Base-by-base conservation (phyloP, 2,113 vertebrate genomes). In the Tragelaphus strepsiceros region DNA sequence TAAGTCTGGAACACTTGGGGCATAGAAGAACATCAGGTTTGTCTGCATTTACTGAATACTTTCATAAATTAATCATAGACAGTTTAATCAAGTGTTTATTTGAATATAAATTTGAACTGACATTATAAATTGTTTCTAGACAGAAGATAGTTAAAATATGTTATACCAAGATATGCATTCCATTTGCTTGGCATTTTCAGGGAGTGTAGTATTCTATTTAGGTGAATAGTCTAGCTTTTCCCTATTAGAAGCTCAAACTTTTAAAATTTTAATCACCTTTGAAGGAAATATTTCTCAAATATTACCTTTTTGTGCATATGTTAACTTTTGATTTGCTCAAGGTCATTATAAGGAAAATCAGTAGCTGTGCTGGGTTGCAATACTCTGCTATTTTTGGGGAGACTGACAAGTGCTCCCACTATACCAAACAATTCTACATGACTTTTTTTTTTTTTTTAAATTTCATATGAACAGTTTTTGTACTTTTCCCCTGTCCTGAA, bases 291-390 rank as follows among this genome's bases (percentile, higher is more conserved):
- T 84, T 81, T 77, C 49, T 94, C 30, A 90, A 67, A 64, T 84
- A 56, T 51, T 92, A 67, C 58, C n/a, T 92, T 82, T 92, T 32
- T 95, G 12, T 12, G 56, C 74, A 11, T 85, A 62, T 88, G 1
- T 74, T 74, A 71, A 71, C 5, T 89, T 85, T 67, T 93, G 32
- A 28, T 67, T 81, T 46, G 6, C n/a, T 80, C 58, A 54, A 28
- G 17, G n/a, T 86, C 21, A 32, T 82, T 30, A 93, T 90, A 90
- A 93, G 64, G 59, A 91, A 91, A 94, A 82, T 96, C 67, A 94
- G 32, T 3, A 91, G 24, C 62, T 49, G 4, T 83, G 28, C 24
- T 59, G 12, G 28, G 3, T n/a, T 28, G 26, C 8, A 85, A 32
- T 14, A 49, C n/a, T 59, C 15, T 43, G 39, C 43, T 54, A 9